Evolutionary conservation across 2,113 vertebrate species (phyloP).

Genomic region (Arenaria interpres): DNA sequence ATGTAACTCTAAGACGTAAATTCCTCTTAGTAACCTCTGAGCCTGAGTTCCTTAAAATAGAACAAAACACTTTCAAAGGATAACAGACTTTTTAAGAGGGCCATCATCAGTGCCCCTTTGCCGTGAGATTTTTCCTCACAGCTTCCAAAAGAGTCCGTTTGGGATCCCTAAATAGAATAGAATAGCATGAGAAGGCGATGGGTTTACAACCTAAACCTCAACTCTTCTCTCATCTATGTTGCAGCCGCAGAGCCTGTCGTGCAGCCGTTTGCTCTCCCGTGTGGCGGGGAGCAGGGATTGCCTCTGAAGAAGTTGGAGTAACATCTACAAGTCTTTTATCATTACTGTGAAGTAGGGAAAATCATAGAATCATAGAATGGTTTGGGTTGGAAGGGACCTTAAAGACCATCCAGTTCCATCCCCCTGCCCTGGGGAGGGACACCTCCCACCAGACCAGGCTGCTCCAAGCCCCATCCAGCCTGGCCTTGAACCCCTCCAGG

Average conservation of each 20-base stretch:
- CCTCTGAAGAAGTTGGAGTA: background rate
- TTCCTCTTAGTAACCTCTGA: background rate
- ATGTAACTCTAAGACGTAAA: background rate
- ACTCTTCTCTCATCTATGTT: fast-evolving
- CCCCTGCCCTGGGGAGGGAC: too few relatives aligned
- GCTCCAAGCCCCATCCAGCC: too few relatives aligned
- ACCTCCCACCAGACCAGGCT: too few relatives aligned
- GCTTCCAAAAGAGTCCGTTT: background rate
- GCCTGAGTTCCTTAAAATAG: background rate
- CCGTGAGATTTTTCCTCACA: background rate
- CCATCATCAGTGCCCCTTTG: background rate
- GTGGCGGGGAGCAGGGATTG: background rate
- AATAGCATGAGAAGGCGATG: background rate
- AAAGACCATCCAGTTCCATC: too few relatives aligned
- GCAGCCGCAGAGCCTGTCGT: background rate
- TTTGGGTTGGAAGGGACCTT: too few relatives aligned
- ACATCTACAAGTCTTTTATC: background rate
- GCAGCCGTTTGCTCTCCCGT: background rate
- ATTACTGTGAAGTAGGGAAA: background rate
- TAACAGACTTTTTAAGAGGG: background rate
- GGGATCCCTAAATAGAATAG: background rate
- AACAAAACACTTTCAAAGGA: background rate
- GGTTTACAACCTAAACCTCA: background rate
- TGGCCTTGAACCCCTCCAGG: too few relatives aligned
- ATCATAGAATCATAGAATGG: too few relatives aligned